Percentiles rank a stretch among this genome's conserved stretches.
These are phyloP conservation scores for Leptopilina drosophilae DNA, from an alignment of 2,888 invertebrate genomes.

Conservation along the genomic window DNA sequence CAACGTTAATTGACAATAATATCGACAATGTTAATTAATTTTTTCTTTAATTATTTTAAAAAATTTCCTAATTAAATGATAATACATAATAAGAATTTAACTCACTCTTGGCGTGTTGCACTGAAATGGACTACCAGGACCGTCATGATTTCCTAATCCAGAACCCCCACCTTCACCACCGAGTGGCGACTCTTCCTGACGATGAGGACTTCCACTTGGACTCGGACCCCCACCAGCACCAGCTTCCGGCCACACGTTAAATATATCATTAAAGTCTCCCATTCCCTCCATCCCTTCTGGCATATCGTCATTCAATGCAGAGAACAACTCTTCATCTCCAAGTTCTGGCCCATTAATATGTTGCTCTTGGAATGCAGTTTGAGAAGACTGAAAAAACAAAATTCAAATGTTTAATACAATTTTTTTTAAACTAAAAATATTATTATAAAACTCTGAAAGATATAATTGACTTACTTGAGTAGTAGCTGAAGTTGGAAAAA, in stretches of 20 bases:
- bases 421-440: neutral
- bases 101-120: slow-evolving; percentile 78
- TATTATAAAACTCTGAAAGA: too few species aligned
- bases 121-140: slow-evolving; percentile 78
- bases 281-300: slow-evolving; percentile 85
- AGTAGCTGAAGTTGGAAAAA: slow-evolving; percentile 97
- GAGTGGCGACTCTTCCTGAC: slow-evolving; percentile 73
- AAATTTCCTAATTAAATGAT: too few species aligned
- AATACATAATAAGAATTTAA: slow-evolving; percentile 26
- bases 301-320: slow-evolving; percentile 81
- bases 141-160: slow-evolving; percentile 75
- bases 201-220: slow-evolving; percentile 81
- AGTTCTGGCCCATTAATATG: slow-evolving; percentile 83
- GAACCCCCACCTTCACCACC: slow-evolving; percentile 74
- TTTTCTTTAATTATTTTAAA: too few species aligned
- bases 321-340: slow-evolving; percentile 84
- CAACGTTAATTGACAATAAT: too few species aligned
- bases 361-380: slow-evolving; percentile 84
- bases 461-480: slow-evolving; percentile 83
- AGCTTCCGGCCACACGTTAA: slow-evolving; percentile 83
- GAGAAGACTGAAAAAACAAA: slow-evolving; percentile 80
- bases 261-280: slow-evolving; percentile 88
- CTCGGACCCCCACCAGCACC: slow-evolving; percentile 80
- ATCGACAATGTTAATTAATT: too few species aligned
- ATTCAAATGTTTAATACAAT: too few species aligned